Evolutionary conservation across 2,888 invertebrate genomes (phyloP).

Genomic region (Dicyrtoma fusca): DNA sequence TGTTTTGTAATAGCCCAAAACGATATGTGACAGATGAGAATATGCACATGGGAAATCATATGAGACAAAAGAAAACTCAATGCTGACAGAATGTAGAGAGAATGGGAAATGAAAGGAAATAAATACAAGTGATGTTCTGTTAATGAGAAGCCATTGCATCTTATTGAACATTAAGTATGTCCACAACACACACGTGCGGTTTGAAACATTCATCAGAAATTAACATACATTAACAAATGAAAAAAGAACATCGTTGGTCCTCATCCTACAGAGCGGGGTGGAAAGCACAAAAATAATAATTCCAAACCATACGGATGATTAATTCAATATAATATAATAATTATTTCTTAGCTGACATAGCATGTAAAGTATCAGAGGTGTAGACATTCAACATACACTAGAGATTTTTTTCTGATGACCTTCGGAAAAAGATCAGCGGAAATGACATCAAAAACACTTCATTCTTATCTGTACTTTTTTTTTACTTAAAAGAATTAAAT

Average conservation of each 20-base stretch:
- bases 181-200: conserved; percentile 37
- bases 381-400: conserved; percentile 23
- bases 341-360: conserved; percentile 6
- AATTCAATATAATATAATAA: conserved; percentile 6
- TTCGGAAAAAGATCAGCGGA: background rate
- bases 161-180: conserved; percentile 36
- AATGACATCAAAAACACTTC: conserved; percentile 20
- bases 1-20: no score
- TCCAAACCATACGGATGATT: conserved; percentile 15
- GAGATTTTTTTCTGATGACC: conserved; percentile 13
- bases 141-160: conserved; percentile 42
- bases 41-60: background rate
- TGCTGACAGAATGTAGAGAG: background rate
- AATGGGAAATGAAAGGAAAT: conserved; percentile 1
- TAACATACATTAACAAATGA: conserved; percentile 35
- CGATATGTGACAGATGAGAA: background rate
- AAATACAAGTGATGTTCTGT: background rate
- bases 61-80: background rate
- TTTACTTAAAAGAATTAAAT: conserved; percentile 12
- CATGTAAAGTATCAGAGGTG: conserved; percentile 15
- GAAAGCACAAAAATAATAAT: conserved; percentile 28
- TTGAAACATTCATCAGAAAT: conserved; percentile 34
- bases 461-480: conserved; percentile 8
- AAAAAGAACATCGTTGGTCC: conserved; percentile 40
- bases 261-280: conserved; percentile 26